Conservation (phyloP, 2,113 vertebrate genomes). For the Triplophysa rosa region DNA sequence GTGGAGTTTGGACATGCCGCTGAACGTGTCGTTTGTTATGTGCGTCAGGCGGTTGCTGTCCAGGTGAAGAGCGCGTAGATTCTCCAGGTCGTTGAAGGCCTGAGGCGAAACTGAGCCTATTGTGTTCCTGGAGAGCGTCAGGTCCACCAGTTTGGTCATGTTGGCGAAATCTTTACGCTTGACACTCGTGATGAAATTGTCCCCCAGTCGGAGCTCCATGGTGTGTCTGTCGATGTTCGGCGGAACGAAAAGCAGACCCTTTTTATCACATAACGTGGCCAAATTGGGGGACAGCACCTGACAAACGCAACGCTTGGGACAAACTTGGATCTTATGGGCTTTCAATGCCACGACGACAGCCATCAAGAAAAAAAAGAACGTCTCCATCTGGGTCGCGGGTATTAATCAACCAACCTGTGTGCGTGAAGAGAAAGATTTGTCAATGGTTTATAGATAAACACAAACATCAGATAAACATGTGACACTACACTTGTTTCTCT, state of each 20-base stretch:
- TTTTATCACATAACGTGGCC: constrained; percentile 97
- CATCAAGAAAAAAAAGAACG: constrained; percentile 90
- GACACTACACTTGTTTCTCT: background rate
- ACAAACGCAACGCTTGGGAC: constrained; percentile 97
- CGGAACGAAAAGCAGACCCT: constrained; percentile 96
- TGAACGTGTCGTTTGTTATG: constrained; percentile 97
- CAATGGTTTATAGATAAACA: background rate
- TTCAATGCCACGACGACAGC: constrained; percentile 85
- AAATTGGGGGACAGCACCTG: constrained; percentile 96
- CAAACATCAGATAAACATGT: background rate
- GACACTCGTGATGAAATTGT: constrained; percentile 96
- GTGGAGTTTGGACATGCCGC: constrained; percentile 96
- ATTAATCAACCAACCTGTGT: constrained; percentile 77
- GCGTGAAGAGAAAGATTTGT: constrained; percentile 46
- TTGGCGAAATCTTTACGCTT: constrained; percentile 98
- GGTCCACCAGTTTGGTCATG: constrained; percentile 97
- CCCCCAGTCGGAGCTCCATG: constrained; percentile 92
- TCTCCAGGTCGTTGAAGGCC: constrained; percentile 93
- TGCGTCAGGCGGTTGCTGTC: constrained; percentile 95
- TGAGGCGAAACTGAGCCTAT: constrained; percentile 92
- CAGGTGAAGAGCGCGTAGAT: constrained; percentile 93
- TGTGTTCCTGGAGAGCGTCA: constrained; percentile 96
- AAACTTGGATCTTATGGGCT: constrained; percentile 96
- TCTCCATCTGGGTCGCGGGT: constrained; percentile 89
- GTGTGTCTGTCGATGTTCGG: constrained; percentile 97